Base-by-base conservation (phyloP, 2,113 vertebrate species). In the Nansenia antarctica region DNA sequence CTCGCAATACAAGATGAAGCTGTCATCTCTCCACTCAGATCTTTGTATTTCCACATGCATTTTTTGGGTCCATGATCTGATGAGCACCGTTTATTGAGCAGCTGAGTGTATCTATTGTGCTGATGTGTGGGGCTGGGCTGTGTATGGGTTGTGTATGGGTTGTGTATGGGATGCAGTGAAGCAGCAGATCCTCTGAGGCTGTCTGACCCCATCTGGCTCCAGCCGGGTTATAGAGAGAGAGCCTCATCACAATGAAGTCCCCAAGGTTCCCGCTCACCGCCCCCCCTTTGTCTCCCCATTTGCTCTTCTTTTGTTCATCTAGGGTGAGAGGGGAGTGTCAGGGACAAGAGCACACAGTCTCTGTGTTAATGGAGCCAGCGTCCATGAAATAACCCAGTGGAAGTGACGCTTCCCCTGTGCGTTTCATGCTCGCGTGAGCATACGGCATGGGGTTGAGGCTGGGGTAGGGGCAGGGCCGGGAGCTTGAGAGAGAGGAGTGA, bases 171-270 rank as follows among this genome's bases (percentile, higher is more conserved):
- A 81, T 29, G 78, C 81, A 83, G 24, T 29, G 61, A 77, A 69
- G 78, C 78, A 81, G 76, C 72, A 78, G 58, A 61, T 73, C 86
- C 86, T 82, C 27, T 69, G 83, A 88, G 86, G 88, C 82, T n/a
- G n/a, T n/a, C n/a, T 61, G 85, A 79, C 81, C 88, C 90, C 90
- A 91, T 89, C 90, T 91, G 90, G 82, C 86, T 68, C 0, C 72
- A 76, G 67, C 82, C 83, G 68, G 69, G 69, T 75, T 70, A 74
- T 62, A 61, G 69, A 79, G 81, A 72, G 75, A 73, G 71, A 68
- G 81, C 74, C 88, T 87, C 87, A 89, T 90, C 86, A 89, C 78
- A 87, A 77, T 53, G 29, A 65, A 71, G 66, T 86, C 85, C 86
- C 66, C 49, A 47, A 84, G 89, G 89, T 84, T 80, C 59, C 37